These are phyloP conservation scores for Thaumatotibia leucotreta DNA, from an alignment of 1,140 invertebrate species.

Conservation along the genomic window DNA sequence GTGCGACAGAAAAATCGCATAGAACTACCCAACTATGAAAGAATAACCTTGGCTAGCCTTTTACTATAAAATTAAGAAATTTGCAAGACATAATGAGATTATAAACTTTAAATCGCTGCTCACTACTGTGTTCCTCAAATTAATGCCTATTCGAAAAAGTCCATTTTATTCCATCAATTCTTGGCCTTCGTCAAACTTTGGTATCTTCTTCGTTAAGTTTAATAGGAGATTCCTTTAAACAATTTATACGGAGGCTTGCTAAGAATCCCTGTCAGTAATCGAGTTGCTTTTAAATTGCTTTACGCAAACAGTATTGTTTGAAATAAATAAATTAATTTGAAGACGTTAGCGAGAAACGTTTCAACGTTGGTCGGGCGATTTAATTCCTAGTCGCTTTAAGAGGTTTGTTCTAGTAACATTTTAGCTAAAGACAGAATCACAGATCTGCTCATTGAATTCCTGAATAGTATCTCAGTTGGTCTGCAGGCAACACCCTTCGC, in stretches of 20 bases:
- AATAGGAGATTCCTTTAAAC: not conserved
- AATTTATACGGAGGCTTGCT: slow-evolving; percentile 3
- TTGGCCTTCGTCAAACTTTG: not conserved
- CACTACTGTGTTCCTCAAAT: not conserved
- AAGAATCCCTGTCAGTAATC: slow-evolving; percentile 7
- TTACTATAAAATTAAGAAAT: not conserved
- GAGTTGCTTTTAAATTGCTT: slow-evolving; percentile 5
- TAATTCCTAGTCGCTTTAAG: slow-evolving; percentile 9
- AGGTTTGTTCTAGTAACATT: slow-evolving; percentile 10
- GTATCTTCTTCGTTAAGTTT: not conserved
- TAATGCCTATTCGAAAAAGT: not conserved
- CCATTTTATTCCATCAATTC: not conserved
- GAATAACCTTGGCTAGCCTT: too few relatives aligned
- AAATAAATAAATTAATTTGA: slow-evolving; percentile 12
- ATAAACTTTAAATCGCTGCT: not conserved
- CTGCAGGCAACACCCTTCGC: not conserved
- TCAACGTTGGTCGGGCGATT: not conserved
- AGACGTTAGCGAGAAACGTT: slow-evolving; percentile 5
- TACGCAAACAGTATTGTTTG: not conserved
- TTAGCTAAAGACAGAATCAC: slow-evolving; percentile 1
- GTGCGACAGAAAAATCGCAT: too few relatives aligned
- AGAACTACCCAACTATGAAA: too few relatives aligned
- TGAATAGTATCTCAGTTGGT: not conserved
- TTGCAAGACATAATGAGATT: not conserved
- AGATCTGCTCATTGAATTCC: slow-evolving; percentile 5